Conservation (phyloP, 2,888 invertebrate genomes). For the Agonopterix arenella region DNA sequence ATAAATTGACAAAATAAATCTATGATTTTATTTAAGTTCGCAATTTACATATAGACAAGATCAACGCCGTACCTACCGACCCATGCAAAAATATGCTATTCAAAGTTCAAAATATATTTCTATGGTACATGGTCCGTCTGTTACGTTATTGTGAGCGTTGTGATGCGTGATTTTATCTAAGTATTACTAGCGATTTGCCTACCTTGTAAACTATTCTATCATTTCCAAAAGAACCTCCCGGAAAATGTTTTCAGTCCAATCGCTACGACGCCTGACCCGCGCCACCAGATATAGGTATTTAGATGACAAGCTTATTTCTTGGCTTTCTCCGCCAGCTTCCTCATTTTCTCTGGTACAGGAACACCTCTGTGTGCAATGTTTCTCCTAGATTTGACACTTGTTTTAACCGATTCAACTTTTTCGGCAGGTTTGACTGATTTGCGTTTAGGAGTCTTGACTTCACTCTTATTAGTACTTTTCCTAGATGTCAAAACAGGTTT, state of each 20-base stretch:
- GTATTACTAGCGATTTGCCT: constrained; percentile 41
- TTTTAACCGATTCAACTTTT: constrained; percentile 9
- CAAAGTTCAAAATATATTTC: constrained; percentile 65
- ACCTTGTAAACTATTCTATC: constrained; percentile 22
- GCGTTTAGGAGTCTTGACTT: constrained; percentile 19
- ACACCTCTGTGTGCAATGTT: constrained; percentile 47
- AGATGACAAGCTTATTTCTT: constrained; percentile 25
- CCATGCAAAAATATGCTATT: constrained; percentile 43
- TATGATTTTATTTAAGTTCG: constrained; percentile 30
- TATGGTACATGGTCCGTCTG: constrained; percentile 65
- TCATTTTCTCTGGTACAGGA: constrained; percentile 59
- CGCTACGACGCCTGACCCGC: background rate
- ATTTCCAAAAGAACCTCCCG: constrained; percentile 23
- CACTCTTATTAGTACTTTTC: constrained; percentile 8
- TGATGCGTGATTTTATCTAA: constrained; percentile 47
- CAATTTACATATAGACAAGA: constrained; percentile 55
- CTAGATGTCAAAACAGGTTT: constrained; percentile 5
- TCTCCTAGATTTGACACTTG: constrained; percentile 23
- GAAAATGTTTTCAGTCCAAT: constrained; percentile 20
- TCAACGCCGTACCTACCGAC: constrained; percentile 37
- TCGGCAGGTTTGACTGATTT: constrained; percentile 13
- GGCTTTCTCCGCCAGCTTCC: constrained; percentile 40
- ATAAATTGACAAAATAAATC: constrained; percentile 69
- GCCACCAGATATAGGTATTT: background rate
- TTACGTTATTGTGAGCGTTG: constrained; percentile 56